A percentile compares a stretch with the other conserved stretches of the same genome.
These are phyloP conservation scores for Lota lota DNA, from an alignment of 2,113 vertebrate species.

Conservation along the genomic window DNA sequence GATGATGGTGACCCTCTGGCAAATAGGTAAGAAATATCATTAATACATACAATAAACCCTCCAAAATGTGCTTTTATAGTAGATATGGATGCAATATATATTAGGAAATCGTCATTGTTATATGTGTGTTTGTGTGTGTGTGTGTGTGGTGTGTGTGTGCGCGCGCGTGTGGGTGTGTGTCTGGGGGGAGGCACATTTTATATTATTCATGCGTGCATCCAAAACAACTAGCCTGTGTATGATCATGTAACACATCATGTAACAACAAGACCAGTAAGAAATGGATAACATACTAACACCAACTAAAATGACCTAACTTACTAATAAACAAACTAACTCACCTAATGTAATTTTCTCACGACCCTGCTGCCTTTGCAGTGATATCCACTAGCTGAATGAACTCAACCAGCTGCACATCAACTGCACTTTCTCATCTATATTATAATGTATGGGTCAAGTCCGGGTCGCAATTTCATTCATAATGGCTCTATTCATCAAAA, in stretches of 20 bases:
- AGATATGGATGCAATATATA: too few species aligned
- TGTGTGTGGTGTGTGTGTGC: too few species aligned
- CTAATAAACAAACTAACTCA: conserved; percentile 34
- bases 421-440: conserved; percentile 46
- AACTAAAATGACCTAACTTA: too few species aligned
- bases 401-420: conserved; percentile 29
- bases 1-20: too few species aligned
- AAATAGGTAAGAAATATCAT: too few species aligned
- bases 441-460: conserved; percentile 26
- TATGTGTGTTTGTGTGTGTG: too few species aligned
- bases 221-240: conserved; percentile 21
- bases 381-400: conserved; percentile 1
- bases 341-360: conserved; percentile 11
- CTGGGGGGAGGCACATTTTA: too few species aligned
- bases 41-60: too few species aligned
- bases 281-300: not conserved
- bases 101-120: too few species aligned
- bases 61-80: too few species aligned
- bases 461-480: conserved; percentile 17
- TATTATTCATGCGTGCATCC: conserved; percentile 16
- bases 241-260: conserved; percentile 24
- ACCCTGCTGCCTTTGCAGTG: conserved; percentile 25
- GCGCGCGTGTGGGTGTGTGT: too few species aligned
- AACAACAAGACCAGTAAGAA: conserved; percentile 31
- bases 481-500: conserved; percentile 22